A percentile compares a stretch with the other conserved stretches of the same genome.
Evolutionary conservation across 2,113 vertebrate species (phyloP).

Genomic region (Malaclemys terrapin): DNA sequence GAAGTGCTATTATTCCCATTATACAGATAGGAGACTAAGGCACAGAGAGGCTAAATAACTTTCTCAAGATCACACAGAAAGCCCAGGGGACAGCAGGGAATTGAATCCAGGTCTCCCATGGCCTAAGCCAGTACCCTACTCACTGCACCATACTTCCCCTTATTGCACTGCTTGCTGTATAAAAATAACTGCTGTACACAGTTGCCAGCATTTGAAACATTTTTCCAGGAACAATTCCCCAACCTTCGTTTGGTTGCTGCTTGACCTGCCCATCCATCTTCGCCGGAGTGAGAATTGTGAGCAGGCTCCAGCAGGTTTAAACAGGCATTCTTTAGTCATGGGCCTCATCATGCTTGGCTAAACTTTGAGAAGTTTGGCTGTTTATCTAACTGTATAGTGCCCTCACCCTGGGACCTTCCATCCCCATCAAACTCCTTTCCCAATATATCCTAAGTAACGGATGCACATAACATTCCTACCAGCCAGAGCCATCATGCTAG

Average conservation of each 20-base stretch:
- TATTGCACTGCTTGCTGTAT: neutral
- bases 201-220: neutral
- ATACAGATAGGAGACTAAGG: neutral
- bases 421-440: neutral
- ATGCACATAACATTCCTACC: neutral
- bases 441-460: neutral
- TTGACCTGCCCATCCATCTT: neutral
- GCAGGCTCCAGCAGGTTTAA: neutral
- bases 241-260: neutral
- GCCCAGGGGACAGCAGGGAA: neutral
- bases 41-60: neutral
- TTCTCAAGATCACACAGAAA: neutral
- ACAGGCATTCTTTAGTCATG: neutral
- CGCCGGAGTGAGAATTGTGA: neutral
- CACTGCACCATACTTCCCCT: neutral
- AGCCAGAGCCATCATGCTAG: neutral
- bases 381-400: neutral
- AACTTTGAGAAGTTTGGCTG: neutral
- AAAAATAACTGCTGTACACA: neutral
- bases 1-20: neutral
- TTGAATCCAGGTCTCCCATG: neutral
- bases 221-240: neutral
- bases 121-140: neutral
- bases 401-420: neutral
- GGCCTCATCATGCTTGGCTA: neutral